phyloP scores from a whole-genome alignment of 2,888 invertebrate genomes.

The Cactoblastis cactorum region DNA sequence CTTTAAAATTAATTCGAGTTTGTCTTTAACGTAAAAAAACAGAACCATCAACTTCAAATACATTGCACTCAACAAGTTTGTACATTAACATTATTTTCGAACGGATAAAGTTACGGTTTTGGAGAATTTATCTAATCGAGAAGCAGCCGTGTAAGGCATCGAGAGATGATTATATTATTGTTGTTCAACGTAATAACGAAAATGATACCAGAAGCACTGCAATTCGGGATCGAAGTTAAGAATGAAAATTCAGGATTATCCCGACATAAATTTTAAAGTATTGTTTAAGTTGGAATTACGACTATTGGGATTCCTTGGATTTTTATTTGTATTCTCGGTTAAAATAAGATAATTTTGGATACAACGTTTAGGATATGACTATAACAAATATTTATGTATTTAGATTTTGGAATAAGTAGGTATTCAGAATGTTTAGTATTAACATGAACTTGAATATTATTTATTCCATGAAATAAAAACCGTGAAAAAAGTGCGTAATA shows the following conservation, averaged over 20 bases:
- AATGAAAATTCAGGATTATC: slow-evolving; percentile 13
- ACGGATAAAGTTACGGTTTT: slow-evolving; percentile 33
- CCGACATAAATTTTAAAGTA: slow-evolving; percentile 20
- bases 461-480: too few species aligned
- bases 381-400: too few species aligned
- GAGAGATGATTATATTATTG: slow-evolving; percentile 32
- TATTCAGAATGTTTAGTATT: too few species aligned
- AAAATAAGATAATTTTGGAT: too few species aligned
- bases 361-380: too few species aligned
- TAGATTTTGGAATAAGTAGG: too few species aligned
- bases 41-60: background rate
- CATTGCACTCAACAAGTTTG: slow-evolving; percentile 14
- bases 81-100: slow-evolving; percentile 37
- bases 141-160: slow-evolving; percentile 22
- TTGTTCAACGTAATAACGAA: slow-evolving; percentile 11
- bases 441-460: too few species aligned
- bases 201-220: slow-evolving; percentile 19
- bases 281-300: slow-evolving; percentile 28
- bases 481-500: too few species aligned
- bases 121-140: slow-evolving; percentile 36
- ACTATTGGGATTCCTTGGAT: slow-evolving; percentile 17
- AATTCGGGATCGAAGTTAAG: background rate
- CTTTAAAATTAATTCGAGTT: too few species aligned
- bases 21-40: too few species aligned
- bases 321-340: slow-evolving; percentile 9